Conservation (phyloP, 2,888 invertebrate genomes). For the Apodemia hepburni region DNA sequence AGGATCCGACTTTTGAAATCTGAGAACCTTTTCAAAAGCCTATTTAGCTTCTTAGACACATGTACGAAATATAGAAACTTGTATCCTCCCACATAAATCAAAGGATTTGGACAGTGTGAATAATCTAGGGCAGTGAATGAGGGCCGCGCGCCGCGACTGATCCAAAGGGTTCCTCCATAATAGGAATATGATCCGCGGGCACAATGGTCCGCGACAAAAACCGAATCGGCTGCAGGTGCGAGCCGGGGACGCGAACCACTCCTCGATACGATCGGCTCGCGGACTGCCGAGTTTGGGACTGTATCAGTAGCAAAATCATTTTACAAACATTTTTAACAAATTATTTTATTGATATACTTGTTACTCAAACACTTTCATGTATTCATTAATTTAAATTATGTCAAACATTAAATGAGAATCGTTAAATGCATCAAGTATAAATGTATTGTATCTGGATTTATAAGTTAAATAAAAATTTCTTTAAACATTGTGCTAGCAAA, state of each 20-base stretch:
- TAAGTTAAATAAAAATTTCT: too few relatives aligned
- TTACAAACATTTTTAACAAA: not conserved
- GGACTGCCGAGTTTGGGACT: not conserved
- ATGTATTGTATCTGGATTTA: too few relatives aligned
- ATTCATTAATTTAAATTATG: too few relatives aligned
- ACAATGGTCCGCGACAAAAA: slow-evolving; percentile 33
- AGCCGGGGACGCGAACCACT: slow-evolving; percentile 27
- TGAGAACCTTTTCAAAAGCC: not conserved
- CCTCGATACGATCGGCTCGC: slow-evolving; percentile 27
- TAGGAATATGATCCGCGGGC: slow-evolving; percentile 42
- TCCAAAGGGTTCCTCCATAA: slow-evolving; percentile 41
- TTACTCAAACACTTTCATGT: too few relatives aligned
- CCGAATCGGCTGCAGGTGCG: slow-evolving; percentile 38
- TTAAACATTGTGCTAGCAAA: too few relatives aligned
- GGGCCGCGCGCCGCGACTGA: slow-evolving; percentile 39
- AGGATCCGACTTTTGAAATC: not conserved
- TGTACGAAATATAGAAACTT: not conserved
- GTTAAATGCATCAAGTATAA: too few relatives aligned
- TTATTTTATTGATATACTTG: not conserved
- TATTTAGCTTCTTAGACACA: not conserved
- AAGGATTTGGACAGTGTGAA: slow-evolving; percentile 22
- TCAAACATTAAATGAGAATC: too few relatives aligned
- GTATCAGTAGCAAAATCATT: not conserved
- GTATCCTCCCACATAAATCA: slow-evolving; percentile 32
- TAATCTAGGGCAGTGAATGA: slow-evolving; percentile 26